Base-by-base conservation (phyloP, 2,888 invertebrate genomes). In the Mythimna impura region DNA sequence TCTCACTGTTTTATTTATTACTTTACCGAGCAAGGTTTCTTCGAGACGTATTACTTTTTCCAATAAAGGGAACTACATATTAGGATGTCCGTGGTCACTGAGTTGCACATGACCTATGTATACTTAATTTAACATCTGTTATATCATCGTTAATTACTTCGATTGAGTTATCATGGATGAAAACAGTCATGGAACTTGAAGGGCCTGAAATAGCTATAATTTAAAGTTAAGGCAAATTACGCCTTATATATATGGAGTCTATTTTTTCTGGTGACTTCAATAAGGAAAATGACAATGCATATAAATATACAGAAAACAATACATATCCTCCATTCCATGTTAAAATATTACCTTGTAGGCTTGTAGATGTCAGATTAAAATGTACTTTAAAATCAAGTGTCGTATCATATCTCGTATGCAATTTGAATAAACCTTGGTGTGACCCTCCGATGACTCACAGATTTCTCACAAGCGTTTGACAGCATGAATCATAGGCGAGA, bases 401-500 rank as follows among this genome's bases (percentile, higher is more conserved):
- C 76, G 70, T 47, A 20, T 17, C 47, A 17, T 47, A 47, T 47
- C 47, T 17, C 17, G 47, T 81, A 69, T 68, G 68, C 65, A 70
- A 66, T 74, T 81, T 76, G 70, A 80, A 82, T 76, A 76, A 77
- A 80, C 69, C 75, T 81, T 82, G 76, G 25, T 63, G 69, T 70
- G 55, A 72, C 71, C 67, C 71, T 74, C 70, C 36, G 54, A 47
- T 86, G 83, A 84, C 67, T 87, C 84, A 85, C 17, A 61, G 75
- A 76, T 75, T 83, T 87, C 79, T 79, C 71, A 75, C 77, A 84
- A 78, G 71, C 78, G 73, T 73, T 77, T 71, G 78, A 80, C 72
- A 67, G 63, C 65, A 72, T 84, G 86, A 86, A 61, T 85, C 85
- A 85, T 69, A 50, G 54, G 30, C 17, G 43, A 71, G 34, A 82